phyloP scores from a whole-genome alignment of 2,888 invertebrate species.

The Melieria omissa region DNA sequence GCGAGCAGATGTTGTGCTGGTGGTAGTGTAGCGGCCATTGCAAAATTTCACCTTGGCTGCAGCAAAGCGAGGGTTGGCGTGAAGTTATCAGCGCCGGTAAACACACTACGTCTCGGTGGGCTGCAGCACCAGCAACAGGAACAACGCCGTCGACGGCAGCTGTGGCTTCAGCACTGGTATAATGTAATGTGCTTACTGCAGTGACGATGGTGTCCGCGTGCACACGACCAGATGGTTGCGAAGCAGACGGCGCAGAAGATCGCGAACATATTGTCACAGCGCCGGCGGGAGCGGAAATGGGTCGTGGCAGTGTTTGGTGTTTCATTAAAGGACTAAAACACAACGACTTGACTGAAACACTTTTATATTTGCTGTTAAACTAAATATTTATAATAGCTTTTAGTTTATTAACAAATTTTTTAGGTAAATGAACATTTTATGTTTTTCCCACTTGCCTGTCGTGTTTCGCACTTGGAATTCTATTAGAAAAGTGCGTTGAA shows the following conservation, averaged over 20 bases:
- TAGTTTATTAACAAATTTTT: too few relatives aligned
- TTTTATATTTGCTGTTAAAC: too few relatives aligned
- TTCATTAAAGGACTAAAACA: too few relatives aligned
- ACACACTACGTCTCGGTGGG: too few relatives aligned
- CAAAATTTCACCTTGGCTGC: background rate
- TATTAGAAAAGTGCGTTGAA: too few relatives aligned
- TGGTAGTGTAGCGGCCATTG: background rate
- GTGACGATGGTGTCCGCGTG: background rate
- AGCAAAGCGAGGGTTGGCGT: slow-evolving; percentile 4
- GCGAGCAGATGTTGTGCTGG: background rate
- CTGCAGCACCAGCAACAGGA: too few relatives aligned
- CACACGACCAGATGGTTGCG: background rate
- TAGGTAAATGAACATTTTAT: too few relatives aligned
- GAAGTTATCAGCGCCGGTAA: background rate
- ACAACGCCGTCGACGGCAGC: background rate
- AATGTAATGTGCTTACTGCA: background rate
- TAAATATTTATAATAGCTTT: too few relatives aligned
- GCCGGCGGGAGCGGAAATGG: slow-evolving; percentile 5
- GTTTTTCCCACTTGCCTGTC: too few relatives aligned
- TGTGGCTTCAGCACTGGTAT: slow-evolving; percentile 10
- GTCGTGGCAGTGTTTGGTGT: background rate
- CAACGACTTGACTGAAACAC: too few relatives aligned
- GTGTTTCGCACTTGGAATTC: too few relatives aligned
- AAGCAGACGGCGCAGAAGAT: background rate
- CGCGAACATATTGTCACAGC: background rate